These are phyloP conservation scores for Drosophila seclusa DNA, from an alignment of 2,888 invertebrate species.

Conservation along the genomic window DNA sequence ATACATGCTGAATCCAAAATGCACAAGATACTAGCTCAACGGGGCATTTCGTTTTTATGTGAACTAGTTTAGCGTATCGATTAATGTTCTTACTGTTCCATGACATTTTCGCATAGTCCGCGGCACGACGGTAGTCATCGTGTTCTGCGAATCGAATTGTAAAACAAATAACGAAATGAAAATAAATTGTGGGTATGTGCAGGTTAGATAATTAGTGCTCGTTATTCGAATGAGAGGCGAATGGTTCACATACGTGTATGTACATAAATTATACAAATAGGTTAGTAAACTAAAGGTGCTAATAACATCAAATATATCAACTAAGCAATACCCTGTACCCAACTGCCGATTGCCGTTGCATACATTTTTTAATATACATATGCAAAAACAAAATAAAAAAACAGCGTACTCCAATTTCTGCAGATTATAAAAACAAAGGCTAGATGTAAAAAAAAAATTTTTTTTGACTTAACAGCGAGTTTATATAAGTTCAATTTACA, in stretches of 20 bases:
- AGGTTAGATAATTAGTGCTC: conserved; percentile 50
- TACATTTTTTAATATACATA: background rate
- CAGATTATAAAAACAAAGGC: background rate
- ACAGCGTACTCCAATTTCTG: background rate
- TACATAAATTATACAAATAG: conserved; percentile 1
- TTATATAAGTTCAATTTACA: background rate
- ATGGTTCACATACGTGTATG: conserved; percentile 3
- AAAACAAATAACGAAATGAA: conserved; percentile 77
- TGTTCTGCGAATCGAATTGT: conserved; percentile 86
- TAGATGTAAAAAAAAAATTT: background rate
- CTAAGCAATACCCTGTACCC: conserved; percentile 1
- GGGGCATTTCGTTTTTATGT: conserved; percentile 8
- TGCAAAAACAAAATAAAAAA: background rate
- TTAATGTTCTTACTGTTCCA: conserved; percentile 91
- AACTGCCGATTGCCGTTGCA: background rate
- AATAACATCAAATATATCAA: conserved; percentile 20
- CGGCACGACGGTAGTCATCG: conserved; percentile 92
- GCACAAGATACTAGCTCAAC: conserved; percentile 2
- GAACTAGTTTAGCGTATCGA: conserved; percentile 42
- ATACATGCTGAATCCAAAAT: background rate
- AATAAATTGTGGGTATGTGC: conserved; percentile 79
- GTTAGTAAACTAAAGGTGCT: conserved; percentile 31
- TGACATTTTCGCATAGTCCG: conserved; percentile 92
- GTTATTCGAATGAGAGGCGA: conserved; percentile 31
- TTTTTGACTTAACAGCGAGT: background rate